Evolutionary conservation across 2,113 vertebrate species (phyloP), one percentile per base, ranked within the genome.

Genomic region (Phaethornis superciliosus): DNA sequence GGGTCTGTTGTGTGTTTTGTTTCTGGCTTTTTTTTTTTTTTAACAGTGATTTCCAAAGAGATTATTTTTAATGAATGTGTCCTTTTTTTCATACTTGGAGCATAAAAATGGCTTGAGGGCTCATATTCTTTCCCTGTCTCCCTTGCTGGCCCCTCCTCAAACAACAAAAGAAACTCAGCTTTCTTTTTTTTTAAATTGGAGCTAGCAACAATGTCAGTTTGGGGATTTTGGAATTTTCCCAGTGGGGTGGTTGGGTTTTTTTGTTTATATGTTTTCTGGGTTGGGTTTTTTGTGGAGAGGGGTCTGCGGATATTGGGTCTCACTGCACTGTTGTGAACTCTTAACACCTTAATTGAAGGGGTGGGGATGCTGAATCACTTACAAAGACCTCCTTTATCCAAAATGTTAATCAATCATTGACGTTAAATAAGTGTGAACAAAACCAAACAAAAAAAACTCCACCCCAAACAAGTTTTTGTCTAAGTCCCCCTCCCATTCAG

Each of bases 331-430:
- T 92, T 95, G 94, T 95, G 93, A 97, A 95, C 96, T 97, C 94
- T 95, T 96, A 95, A 94, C 95, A 97, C 96, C 95, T 97, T 97
- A 97, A 97, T 95, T 96, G 91, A 97, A 96, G 93, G 94, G 95
- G 95, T 95, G 96, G 95, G 84, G 94, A 97, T 94, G 88, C 90
- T 95, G 94, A 95, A 95, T 93, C 85, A 37, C 58, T 96, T 93
- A 97, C 95, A 97, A 96, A 96, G 94, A 91, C 90, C 88, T 95
- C 93, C 85, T 96, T 97, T 96, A 97, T 95, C 92, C 94, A 84
- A 95, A 96, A 97, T 95, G 95, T 95, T 95, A 97, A 97, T 96
- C 95, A 96, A 96, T 96, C 93, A 96, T 97, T 96, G 91, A 96
- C 69, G 95, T 97, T 95, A 97, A 96, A 95, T 96, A 95, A 96